Conservation (phyloP, 2,888 invertebrate genomes). For the Cheilosia vernalis region DNA sequence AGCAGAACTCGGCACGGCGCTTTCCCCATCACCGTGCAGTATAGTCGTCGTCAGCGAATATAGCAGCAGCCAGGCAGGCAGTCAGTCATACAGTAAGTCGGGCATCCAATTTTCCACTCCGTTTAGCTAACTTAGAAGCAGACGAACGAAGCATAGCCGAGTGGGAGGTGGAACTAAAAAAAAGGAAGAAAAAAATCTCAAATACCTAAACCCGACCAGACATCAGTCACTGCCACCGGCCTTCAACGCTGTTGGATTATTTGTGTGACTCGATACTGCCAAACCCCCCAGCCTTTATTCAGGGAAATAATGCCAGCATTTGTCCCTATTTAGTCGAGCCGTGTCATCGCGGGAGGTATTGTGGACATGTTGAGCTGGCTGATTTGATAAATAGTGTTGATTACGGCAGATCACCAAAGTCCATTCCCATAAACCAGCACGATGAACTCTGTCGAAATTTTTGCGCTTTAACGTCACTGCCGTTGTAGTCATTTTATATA, state of each 20-base stretch:
- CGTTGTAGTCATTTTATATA: conserved; percentile 30
- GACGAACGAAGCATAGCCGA: conserved; percentile 9
- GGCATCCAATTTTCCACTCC: conserved; percentile 70
- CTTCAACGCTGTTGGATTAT: conserved; percentile 13
- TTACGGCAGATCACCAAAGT: conserved; percentile 45
- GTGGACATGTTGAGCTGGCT: conserved; percentile 31
- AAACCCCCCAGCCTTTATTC: background rate
- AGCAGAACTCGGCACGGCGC: conserved; percentile 54
- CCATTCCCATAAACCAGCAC: conserved; percentile 45
- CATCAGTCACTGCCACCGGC: conserved; percentile 42
- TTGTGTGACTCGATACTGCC: conserved; percentile 15
- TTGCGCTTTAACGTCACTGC: conserved; percentile 37
- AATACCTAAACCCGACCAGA: conserved; percentile 29
- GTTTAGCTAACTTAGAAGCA: conserved; percentile 52
- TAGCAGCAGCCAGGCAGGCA: background rate
- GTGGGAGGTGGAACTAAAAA: background rate
- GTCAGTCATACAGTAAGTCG: conserved; percentile 60
- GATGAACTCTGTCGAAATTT: conserved; percentile 58
- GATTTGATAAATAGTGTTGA: conserved; percentile 57
- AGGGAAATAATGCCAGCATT: conserved; percentile 31
- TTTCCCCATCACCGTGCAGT: conserved; percentile 4
- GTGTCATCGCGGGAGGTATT: conserved; percentile 22
- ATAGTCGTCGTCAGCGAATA: background rate
- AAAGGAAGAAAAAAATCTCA: background rate
- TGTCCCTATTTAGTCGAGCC: conserved; percentile 54